Conservation (phyloP, 2,797 vertebrate species). For the Botia kubotai region DNA sequence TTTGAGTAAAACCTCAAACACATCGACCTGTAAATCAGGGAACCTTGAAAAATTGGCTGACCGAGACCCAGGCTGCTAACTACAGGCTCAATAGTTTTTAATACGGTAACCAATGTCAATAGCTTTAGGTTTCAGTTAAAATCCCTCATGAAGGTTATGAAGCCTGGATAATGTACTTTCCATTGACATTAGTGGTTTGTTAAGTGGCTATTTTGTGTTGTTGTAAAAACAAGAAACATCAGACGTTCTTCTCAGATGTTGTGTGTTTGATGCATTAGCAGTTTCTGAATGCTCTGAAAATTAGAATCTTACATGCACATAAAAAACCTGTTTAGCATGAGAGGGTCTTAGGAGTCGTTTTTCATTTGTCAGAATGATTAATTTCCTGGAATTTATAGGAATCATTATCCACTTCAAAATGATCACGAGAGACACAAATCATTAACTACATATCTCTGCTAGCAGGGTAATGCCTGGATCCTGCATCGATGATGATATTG, state of each 20-base stretch:
- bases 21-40: no score
- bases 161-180: no score
- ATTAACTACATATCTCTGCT: not conserved
- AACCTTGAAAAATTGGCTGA: no score
- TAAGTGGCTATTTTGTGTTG: not conserved
- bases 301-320: slow-evolving; percentile 1
- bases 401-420: slow-evolving; percentile 25
- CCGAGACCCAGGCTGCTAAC: no score
- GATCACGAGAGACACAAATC: not conserved
- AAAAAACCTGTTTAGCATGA: not conserved
- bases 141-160: no score
- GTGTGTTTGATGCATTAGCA: slow-evolving; percentile 6
- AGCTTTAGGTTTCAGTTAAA: no score
- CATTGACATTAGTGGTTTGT: not conserved
- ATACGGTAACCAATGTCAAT: no score
- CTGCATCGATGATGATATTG: not conserved
- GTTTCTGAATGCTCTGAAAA: slow-evolving; percentile 10
- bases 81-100: no score
- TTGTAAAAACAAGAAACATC: not conserved
- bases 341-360: slow-evolving; percentile 10
- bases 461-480: not conserved
- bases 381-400: slow-evolving; percentile 10
- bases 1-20: no score
- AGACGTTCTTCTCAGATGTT: slow-evolving; percentile 1
- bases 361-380: not conserved